Evolutionary conservation across 2,113 vertebrate genomes (phyloP).

Genomic region (human): GRCh38 chr1:170309001-170309500

Average conservation of each 20-base stretch:
- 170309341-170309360: background rate
- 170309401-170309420: constrained; percentile 84
- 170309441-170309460: constrained; percentile 93
- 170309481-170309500: constrained; percentile 78
- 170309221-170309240: background rate
- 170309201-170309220: background rate
- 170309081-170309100: background rate
- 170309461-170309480: constrained; percentile 81
- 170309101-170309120: background rate
- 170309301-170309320: background rate
- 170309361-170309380: background rate
- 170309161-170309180: background rate
- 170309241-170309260: background rate
- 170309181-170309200: background rate
- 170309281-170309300: background rate
- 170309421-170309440: constrained; percentile 93
- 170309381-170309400: background rate
- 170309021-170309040: background rate
- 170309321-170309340: background rate
- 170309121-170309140: background rate
- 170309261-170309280: background rate
- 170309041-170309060: background rate
- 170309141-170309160: background rate
- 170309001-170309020: background rate
- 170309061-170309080: background rate